Percentiles rank a stretch among this genome's conserved stretches.
These are phyloP conservation scores for Pollachius pollachius DNA, from an alignment of 2,113 vertebrate species.

Conservation along the genomic window DNA sequence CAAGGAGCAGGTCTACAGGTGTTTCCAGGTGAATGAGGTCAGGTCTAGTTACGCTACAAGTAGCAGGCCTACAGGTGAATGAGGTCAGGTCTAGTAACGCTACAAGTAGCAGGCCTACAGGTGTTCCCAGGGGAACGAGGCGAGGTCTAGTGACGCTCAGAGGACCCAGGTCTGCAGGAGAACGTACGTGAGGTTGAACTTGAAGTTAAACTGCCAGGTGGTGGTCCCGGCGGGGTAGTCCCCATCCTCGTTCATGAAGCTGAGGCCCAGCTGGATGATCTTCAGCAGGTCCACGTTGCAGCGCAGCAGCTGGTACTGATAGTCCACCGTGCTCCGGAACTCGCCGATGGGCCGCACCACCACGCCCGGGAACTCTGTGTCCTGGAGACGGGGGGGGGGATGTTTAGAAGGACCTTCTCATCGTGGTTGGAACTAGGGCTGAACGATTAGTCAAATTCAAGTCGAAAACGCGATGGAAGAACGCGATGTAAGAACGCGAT, in stretches of 20 bases:
- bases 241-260: slow-evolving; percentile 96
- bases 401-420: background rate
- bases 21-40: too few relatives aligned
- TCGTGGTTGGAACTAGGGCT: background rate
- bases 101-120: too few relatives aligned
- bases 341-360: slow-evolving; percentile 95
- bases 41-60: too few relatives aligned
- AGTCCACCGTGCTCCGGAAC: slow-evolving; percentile 96
- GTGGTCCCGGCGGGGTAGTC: slow-evolving; percentile 91
- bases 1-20: too few relatives aligned
- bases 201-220: slow-evolving; percentile 99
- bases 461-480: too few relatives aligned
- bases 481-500: too few relatives aligned
- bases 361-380: slow-evolving; percentile 97
- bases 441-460: too few relatives aligned
- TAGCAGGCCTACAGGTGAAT: too few relatives aligned
- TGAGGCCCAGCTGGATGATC: slow-evolving; percentile 96
- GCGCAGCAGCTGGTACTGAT: slow-evolving; percentile 94
- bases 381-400: slow-evolving; percentile 66
- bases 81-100: too few relatives aligned
- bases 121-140: too few relatives aligned
- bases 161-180: background rate
- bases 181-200: slow-evolving; percentile 96
- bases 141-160: too few relatives aligned
- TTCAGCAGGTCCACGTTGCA: slow-evolving; percentile 97